phyloP scores from a whole-genome alignment of 1,140 invertebrate species.

The Ceratitis capitata region DNA sequence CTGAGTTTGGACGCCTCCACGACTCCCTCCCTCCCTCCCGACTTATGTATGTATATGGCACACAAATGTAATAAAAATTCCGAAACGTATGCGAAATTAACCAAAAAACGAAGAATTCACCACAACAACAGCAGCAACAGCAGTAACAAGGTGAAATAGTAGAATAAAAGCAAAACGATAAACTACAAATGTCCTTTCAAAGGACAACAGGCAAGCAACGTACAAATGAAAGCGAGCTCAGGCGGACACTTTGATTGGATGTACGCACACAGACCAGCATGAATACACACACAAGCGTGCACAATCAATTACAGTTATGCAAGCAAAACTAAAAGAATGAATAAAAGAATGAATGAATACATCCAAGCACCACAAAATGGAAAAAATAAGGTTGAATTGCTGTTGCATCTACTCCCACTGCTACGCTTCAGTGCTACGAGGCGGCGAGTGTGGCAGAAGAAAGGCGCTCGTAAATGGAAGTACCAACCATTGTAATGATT shows the following conservation, averaged over 20 bases:
- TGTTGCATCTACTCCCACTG: too few species aligned
- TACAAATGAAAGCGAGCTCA: background rate
- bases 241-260: conserved; percentile 31
- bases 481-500: conserved; percentile 3
- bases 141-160: too few species aligned
- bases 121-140: background rate
- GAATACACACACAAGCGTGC: background rate
- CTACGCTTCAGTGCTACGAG: background rate
- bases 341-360: background rate
- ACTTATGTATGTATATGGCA: too few species aligned
- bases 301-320: background rate
- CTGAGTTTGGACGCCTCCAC: background rate
- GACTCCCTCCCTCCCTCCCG: too few species aligned
- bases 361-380: background rate
- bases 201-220: background rate
- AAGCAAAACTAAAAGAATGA: background rate
- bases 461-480: conserved; percentile 22
- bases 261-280: background rate
- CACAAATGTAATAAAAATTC: conserved; percentile 34
- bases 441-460: background rate
- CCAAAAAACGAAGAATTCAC: conserved; percentile 2
- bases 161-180: conserved; percentile 24
- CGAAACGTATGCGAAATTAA: conserved; percentile 35
- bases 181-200: conserved; percentile 18
- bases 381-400: background rate